Base-by-base conservation (phyloP, 2,888 invertebrate species). In the Liposcelis brunnea region DNA sequence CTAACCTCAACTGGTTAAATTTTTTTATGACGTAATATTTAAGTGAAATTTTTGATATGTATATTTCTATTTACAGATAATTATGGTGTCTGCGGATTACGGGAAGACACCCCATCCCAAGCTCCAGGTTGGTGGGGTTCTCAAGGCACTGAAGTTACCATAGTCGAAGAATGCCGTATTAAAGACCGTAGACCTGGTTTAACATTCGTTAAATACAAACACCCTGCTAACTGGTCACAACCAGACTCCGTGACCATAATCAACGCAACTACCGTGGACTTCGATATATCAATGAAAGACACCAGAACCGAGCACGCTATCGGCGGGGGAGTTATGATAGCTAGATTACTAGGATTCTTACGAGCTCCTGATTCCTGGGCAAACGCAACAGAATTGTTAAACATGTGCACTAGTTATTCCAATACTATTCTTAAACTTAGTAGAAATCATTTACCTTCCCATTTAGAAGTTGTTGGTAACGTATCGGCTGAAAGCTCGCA, bases 91-190 rank as follows among this genome's bases (percentile, higher is more conserved):
- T 87, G 87, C 54, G 86, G 86, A 0, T 58, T 71, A 34, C 63
- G 72, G 48, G 85, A 86, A 57, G 84, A 84, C 55, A 81, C 81
- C 16, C 80, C 81, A 1, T 80, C 81, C 7, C 80, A 81, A 57
- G 77, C 79, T 52, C 78, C 80, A 0, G 86, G 85, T 1, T 91
- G 90, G 90, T 91, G 91, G 91, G 87, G 87, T 2, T 65, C 77
- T 1, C 79, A 81, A 48, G 89, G 87, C 15, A 77, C 77, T 0
- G 80, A 80, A 61, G 75, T 85, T 19, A 71, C 73, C 0, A 66
- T 68, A 33, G 77, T 87, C 0, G 75, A 80, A 26, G 75, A 84
- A 57, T 93, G 93, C 58, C 77, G 84, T 47, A 67, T 73, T 43
- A 64, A 77, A 52, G 86, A 86, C 60, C 77, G 77, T 51, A 71